These are phyloP conservation scores for Drosophila demipolita DNA, from an alignment of 2,888 invertebrate genomes.

Conservation along the genomic window DNA sequence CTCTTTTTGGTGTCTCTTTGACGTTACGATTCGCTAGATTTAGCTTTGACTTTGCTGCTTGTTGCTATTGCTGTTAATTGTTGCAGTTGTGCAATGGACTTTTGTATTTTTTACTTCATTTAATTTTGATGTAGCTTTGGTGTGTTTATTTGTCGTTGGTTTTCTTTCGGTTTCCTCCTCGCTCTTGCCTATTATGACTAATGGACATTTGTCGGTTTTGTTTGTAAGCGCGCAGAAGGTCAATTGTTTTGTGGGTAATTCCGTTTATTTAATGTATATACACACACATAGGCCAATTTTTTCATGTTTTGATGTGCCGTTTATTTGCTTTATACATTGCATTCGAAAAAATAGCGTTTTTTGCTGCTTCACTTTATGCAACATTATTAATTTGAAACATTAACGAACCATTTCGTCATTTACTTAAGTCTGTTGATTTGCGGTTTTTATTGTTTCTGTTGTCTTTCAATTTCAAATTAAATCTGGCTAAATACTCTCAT, in stretches of 20 bases:
- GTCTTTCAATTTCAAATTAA: slow-evolving; percentile 21
- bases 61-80: slow-evolving; percentile 36
- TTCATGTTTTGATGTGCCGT: slow-evolving; percentile 46
- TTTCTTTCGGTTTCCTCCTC: slow-evolving; percentile 68
- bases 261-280: slow-evolving; percentile 56
- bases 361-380: slow-evolving; percentile 56
- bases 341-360: slow-evolving; percentile 52
- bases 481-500: slow-evolving; percentile 16
- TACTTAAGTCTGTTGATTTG: slow-evolving; percentile 47
- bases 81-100: slow-evolving; percentile 73
- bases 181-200: slow-evolving; percentile 75
- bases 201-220: slow-evolving; percentile 67
- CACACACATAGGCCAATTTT: slow-evolving; percentile 15
- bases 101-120: slow-evolving; percentile 12
- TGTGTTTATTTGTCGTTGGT: slow-evolving; percentile 42
- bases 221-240: slow-evolving; percentile 73
- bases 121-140: slow-evolving; percentile 13
- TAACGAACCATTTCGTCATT: slow-evolving; percentile 74
- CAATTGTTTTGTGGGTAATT: slow-evolving; percentile 77
- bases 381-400: slow-evolving; percentile 71
- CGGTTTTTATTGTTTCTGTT: slow-evolving; percentile 33
- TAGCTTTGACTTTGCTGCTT: slow-evolving; percentile 11
- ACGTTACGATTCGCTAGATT: slow-evolving; percentile 52
- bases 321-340: slow-evolving; percentile 63
- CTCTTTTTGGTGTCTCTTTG: slow-evolving; percentile 45